Conservation (phyloP, 2,888 invertebrate species). For the Copidosoma aretas region DNA sequence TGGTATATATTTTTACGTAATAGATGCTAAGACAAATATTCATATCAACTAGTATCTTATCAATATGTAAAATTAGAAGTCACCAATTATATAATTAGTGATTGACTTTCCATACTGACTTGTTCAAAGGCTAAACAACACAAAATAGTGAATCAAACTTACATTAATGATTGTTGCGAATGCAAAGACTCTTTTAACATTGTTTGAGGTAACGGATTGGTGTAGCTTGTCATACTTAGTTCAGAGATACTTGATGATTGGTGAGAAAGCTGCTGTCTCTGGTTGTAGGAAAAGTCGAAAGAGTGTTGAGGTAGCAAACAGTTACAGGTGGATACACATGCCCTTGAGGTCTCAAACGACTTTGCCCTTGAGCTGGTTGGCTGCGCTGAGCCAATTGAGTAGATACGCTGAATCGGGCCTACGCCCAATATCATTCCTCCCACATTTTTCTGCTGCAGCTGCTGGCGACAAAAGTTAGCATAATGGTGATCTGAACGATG, state of each 20-base stretch:
- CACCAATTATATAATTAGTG: too few relatives aligned
- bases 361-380: constrained; percentile 51
- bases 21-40: too few relatives aligned
- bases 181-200: too few relatives aligned
- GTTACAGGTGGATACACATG: constrained; percentile 63
- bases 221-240: constrained; percentile 35
- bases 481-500: constrained; percentile 73
- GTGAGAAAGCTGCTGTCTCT: constrained; percentile 28
- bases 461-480: constrained; percentile 60
- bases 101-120: too few relatives aligned
- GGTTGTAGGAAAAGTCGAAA: constrained; percentile 61
- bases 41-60: too few relatives aligned
- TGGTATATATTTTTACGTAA: too few relatives aligned
- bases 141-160: too few relatives aligned
- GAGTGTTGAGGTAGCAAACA: constrained; percentile 61
- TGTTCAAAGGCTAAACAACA: too few relatives aligned
- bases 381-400: constrained; percentile 59
- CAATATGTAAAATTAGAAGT: too few relatives aligned
- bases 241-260: constrained; percentile 23
- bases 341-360: constrained; percentile 60
- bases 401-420: constrained; percentile 46
- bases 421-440: constrained; percentile 56
- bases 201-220: constrained; percentile 40
- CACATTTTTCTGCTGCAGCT: constrained; percentile 55
- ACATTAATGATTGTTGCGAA: too few relatives aligned